A percentile compares a stretch with the other conserved stretches of the same genome.
Conservation (phyloP, 2,113 vertebrate species). For the Tretioscincus oriximinensis region DNA sequence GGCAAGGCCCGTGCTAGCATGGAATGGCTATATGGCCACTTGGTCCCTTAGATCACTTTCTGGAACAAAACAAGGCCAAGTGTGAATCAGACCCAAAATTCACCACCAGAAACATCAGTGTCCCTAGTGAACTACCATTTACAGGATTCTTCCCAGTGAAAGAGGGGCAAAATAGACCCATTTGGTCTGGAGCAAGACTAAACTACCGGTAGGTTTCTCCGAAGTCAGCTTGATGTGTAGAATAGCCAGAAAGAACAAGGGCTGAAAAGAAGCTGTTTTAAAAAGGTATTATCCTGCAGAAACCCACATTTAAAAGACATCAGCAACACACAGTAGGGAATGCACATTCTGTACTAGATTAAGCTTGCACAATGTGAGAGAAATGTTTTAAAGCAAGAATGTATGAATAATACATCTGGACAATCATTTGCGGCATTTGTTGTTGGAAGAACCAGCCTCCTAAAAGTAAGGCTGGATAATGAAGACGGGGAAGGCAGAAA, state of each 20-base stretch:
- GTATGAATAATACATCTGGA: not conserved
- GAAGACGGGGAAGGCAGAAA: not conserved
- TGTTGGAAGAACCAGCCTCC: not conserved
- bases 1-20: no score
- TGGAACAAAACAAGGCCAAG: no score
- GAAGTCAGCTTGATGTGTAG: not conserved
- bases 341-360: not conserved
- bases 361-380: not conserved
- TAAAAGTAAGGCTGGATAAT: not conserved
- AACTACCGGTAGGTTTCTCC: not conserved
- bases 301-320: not conserved
- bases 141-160: not conserved
- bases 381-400: not conserved
- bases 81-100: not conserved
- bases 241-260: not conserved
- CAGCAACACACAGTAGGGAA: not conserved
- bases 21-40: no score
- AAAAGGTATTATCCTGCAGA: not conserved
- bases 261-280: no score
- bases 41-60: no score
- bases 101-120: not conserved
- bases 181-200: not conserved
- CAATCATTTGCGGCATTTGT: not conserved
- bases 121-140: not conserved
- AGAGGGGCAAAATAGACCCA: not conserved